Evolutionary conservation across 2,113 vertebrate genomes (phyloP).

Genomic region (Amazona guildingii): DNA sequence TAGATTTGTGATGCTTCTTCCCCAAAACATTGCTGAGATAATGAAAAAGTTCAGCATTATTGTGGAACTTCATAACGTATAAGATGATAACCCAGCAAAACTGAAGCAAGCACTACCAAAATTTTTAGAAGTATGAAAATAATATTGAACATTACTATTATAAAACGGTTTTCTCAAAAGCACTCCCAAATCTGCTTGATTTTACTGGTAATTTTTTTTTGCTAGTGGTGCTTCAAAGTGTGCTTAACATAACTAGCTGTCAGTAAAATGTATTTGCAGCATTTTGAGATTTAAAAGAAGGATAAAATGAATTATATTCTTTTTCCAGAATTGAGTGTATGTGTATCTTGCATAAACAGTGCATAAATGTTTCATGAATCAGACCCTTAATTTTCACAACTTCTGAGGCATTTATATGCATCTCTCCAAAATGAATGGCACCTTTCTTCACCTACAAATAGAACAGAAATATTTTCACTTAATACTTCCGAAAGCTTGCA

Average conservation of each 20-base stretch:
- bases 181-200: not conserved
- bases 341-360: conserved; percentile 14
- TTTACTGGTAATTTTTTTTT: not conserved
- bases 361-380: conserved; percentile 41
- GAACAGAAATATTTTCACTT: not conserved
- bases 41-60: not conserved
- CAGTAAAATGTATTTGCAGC: not conserved
- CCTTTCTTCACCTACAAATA: not conserved
- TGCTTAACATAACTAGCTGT: not conserved
- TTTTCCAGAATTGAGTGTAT: not conserved
- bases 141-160: not conserved
- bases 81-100: not conserved
- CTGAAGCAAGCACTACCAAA: not conserved
- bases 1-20: not conserved
- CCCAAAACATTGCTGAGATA: not conserved
- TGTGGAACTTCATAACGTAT: not conserved
- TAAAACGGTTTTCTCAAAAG: conserved; percentile 1
- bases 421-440: not conserved
- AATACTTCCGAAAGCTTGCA: not conserved
- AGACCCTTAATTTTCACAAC: conserved; percentile 36
- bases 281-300: conserved; percentile 2
- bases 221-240: conserved; percentile 19
- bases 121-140: not conserved
- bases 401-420: conserved; percentile 10
- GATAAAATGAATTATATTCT: not conserved